phyloP scores from a whole-genome alignment of 2,797 vertebrate genomes.

The Dendrocincla tyrannina region DNA sequence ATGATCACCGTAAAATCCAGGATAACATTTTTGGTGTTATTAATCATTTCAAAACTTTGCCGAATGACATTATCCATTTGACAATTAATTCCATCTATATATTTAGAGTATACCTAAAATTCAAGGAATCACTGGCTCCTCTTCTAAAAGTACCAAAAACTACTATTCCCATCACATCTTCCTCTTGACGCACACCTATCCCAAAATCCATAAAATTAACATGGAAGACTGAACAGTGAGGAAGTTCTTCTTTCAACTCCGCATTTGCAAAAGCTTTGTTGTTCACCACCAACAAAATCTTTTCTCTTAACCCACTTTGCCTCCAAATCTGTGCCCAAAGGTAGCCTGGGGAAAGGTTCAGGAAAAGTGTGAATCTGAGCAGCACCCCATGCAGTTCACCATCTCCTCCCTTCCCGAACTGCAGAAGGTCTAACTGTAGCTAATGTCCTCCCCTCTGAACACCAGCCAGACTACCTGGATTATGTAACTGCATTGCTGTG shows the following conservation, averaged over 20 bases:
- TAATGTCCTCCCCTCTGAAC: background rate
- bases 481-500: background rate
- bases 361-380: background rate
- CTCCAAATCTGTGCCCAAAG: background rate
- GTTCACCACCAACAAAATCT: background rate
- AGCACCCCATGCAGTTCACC: background rate
- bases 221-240: background rate
- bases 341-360: fast-evolving
- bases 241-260: background rate
- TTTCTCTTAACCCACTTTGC: background rate
- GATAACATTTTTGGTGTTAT: background rate
- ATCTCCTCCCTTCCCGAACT: background rate
- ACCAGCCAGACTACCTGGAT: background rate
- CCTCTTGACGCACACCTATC: background rate
- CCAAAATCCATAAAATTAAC: background rate
- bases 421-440: background rate
- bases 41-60: background rate
- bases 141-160: background rate
- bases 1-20: background rate
- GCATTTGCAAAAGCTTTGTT: background rate
- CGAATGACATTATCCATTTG: background rate
- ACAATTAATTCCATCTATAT: background rate
- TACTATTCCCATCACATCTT: background rate
- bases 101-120: background rate
- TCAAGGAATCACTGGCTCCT: background rate